A percentile compares a stretch with the other conserved stretches of the same genome.
These are phyloP conservation scores for Lamellibrachia luymesi DNA, from an alignment of 1,140 invertebrate genomes.

Conservation along the genomic window DNA sequence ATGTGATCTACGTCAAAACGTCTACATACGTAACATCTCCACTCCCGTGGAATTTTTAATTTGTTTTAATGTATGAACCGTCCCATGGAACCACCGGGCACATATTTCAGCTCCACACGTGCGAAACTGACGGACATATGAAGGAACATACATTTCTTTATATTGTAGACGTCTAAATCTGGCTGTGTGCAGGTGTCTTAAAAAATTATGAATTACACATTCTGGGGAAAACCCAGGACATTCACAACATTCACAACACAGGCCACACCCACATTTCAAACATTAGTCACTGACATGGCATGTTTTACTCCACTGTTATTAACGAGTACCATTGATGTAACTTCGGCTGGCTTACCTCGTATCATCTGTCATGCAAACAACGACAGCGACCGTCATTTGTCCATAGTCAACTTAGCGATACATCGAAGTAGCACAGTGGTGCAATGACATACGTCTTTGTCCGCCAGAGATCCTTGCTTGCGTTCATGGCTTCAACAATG, in stretches of 20 bases:
- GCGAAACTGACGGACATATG: too few species aligned
- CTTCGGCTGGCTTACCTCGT: neutral
- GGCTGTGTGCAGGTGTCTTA: neutral
- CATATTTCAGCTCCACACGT: too few species aligned
- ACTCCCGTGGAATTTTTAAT: too few species aligned
- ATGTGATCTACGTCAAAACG: too few species aligned
- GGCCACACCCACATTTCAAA: neutral
- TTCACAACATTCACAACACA: neutral
- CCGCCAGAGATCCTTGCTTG: neutral
- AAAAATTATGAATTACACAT: neutral
- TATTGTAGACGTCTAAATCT: too few species aligned
- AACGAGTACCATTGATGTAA: neutral
- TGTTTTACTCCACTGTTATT: neutral
- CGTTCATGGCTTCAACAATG: neutral
- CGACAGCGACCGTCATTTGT: neutral
- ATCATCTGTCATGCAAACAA: neutral
- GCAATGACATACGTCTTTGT: neutral
- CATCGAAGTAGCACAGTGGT: neutral
- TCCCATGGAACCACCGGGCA: too few species aligned
- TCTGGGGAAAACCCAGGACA: neutral
- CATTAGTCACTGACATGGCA: neutral
- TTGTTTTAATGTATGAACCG: too few species aligned
- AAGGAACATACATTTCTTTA: too few species aligned
- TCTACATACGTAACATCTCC: too few species aligned
- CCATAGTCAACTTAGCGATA: neutral